Evolutionary conservation across 2,888 invertebrate species (phyloP), one percentile per base, ranked within the genome.

Genomic region (Emesis furor): DNA sequence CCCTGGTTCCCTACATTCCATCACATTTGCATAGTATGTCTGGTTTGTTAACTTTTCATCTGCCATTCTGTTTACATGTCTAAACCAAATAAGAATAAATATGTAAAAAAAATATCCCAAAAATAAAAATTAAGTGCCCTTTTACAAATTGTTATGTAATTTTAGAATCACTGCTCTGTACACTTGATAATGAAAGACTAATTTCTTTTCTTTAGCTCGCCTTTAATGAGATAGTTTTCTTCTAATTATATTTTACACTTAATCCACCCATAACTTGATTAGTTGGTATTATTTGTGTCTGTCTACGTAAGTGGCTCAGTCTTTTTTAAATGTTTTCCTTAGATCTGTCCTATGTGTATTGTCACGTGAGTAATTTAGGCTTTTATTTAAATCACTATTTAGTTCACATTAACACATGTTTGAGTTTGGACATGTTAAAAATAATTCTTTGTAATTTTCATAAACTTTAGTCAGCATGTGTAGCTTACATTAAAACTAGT

Each of bases 181-280:
- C 62, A 65, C 32, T 65, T 32, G 65, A 65, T 14, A 65, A 32
- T 65, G 30, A 2, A 65, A 32, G 14, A 65, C 32, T 65, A 30
- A 65, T 65, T 65, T 32, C 10, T 14, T 65, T 65, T 24, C 65
- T 32, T 62, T 30, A 62, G 65, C 65, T 65, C 14, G 30, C 32
- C 8, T 30, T 55, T 65, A 65, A 65, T 65, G 32, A 65, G 65
- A 65, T 65, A 65, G 65, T 65, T 65, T 65, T 65, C 65, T 65
- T 32, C 65, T 65, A 65, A 65, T 65, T 32, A 65, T 65, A 65
- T 65, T 30, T 30, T 65, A 65, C 59, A 30, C 12, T 65, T 65
- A 65, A 65, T 65, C 65, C 65, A 12, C 5, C 65, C 65, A 32
- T 65, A 65, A 65, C 65, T 65, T 65, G 65, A 65, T 65, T 65